Percentiles rank a stretch among this genome's conserved stretches.
Evolutionary conservation across 2,113 vertebrate genomes (phyloP).

Genomic region (Lota lota): DNA sequence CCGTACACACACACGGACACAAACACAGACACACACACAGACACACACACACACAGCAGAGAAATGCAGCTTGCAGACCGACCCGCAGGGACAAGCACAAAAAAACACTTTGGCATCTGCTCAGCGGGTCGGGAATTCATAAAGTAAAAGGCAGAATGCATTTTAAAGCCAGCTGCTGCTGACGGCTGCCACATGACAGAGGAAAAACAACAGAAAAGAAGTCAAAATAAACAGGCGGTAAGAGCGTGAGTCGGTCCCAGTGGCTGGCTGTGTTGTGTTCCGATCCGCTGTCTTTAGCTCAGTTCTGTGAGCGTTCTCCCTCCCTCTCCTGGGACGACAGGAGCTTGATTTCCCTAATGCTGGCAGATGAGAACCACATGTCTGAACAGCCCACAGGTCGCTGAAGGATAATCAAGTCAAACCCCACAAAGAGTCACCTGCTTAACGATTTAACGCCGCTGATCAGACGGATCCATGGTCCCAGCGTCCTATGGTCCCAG

Average conservation of each 20-base stretch:
- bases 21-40: too few relatives aligned
- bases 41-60: conserved; percentile 9
- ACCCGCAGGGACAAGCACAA: conserved; percentile 35
- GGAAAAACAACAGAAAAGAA: too few relatives aligned
- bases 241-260: conserved; percentile 28
- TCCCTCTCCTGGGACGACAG: conserved; percentile 18
- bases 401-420: conserved; percentile 42
- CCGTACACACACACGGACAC: neutral
- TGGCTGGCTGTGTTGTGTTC: conserved; percentile 12
- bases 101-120: conserved; percentile 55
- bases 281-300: conserved; percentile 3
- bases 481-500: too few relatives aligned
- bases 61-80: conserved; percentile 36
- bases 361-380: conserved; percentile 35
- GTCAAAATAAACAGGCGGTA: too few relatives aligned
- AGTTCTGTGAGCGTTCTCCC: neutral
- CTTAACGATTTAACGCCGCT: too few relatives aligned
- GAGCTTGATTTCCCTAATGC: conserved; percentile 46
- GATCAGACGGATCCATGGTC: too few relatives aligned
- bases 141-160: conserved; percentile 48
- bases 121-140: conserved; percentile 53
- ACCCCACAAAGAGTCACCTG: conserved; percentile 8
- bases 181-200: conserved; percentile 42
- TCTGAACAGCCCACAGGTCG: conserved; percentile 33
- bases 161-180: conserved; percentile 58